Percentiles rank a stretch among this genome's conserved stretches.
Evolutionary conservation across 2,797 vertebrate genomes (phyloP).

Genomic region (Cacajao melanocephalus): DNA sequence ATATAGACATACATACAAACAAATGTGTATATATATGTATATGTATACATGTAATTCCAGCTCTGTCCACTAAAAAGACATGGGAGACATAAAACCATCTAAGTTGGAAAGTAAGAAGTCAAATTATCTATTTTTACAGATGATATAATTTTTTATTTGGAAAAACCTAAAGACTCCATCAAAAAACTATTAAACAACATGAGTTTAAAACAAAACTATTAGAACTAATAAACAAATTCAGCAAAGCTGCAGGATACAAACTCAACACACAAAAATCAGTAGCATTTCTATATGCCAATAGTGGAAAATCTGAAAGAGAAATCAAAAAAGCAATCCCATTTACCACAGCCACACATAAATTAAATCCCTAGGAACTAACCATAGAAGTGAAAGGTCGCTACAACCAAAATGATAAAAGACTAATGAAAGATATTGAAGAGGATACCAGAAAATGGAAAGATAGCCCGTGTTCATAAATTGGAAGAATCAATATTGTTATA

Average conservation of each 20-base stretch:
- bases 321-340: background rate
- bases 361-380: background rate
- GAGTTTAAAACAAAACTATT: background rate
- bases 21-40: background rate
- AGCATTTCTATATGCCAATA: background rate
- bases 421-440: background rate
- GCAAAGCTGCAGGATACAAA: background rate
- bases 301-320: background rate
- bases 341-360: background rate
- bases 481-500: background rate
- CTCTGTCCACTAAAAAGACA: background rate
- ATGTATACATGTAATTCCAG: background rate
- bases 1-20: background rate
- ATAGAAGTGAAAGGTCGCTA: background rate
- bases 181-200: background rate
- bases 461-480: background rate
- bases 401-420: background rate
- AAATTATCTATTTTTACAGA: background rate
- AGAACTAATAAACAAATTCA: background rate
- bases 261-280: background rate
- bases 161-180: background rate
- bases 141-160: background rate
- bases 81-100: background rate
- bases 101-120: background rate
- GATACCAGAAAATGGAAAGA: background rate